Evolutionary conservation across 2,888 invertebrate genomes (phyloP), one percentile per base, ranked within the genome.

Genomic region (Spisula solida): DNA sequence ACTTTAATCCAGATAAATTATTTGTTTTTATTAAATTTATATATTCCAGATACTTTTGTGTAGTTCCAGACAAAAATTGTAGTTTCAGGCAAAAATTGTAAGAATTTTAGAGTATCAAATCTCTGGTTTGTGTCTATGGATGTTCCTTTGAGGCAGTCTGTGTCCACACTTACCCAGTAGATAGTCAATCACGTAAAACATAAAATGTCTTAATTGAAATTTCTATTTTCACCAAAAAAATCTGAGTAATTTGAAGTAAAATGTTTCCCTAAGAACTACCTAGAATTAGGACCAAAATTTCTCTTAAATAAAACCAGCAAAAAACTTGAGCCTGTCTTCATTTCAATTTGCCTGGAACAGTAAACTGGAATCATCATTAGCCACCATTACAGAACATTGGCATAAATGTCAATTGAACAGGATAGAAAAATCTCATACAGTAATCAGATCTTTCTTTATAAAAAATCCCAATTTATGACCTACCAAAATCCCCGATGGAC

Each of bases 341-440:
- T 75, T 75, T 75, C 75, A 75, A 75, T 75, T 75, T 75, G 75
- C 75, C 29, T 34, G 2, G 14, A 31, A 25, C 75, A 6, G 75
- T 75, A 75, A 75, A 75, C 31, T 75, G 18, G 31, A 75, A 75
- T 31, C 75, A 34, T 75, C 34, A 75, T 75, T 75, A 75, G 31
- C 34, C 5, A 16, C 34, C 75, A 34, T 75, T 18, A 75, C 5
- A 18, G 75, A 34, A 75, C 75, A 75, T 75, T 18, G 60, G 4
- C 75, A 75, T 75, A 75, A 75, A 75, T 75, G 75, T 75, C 75
- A 75, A 60, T 75, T 75, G 25, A 25, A 34, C 31, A 75, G 31
- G 14, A 31, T 34, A 75, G 14, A 75, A 75, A 75, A 31, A 75
- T 31, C 75, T 66, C n/a, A 25, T 25, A 66, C 56, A 66, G 60